Percentiles rank a stretch among this genome's conserved stretches.
phyloP scores from a whole-genome alignment of 2,113 vertebrate species.

The Rhea americana region DNA sequence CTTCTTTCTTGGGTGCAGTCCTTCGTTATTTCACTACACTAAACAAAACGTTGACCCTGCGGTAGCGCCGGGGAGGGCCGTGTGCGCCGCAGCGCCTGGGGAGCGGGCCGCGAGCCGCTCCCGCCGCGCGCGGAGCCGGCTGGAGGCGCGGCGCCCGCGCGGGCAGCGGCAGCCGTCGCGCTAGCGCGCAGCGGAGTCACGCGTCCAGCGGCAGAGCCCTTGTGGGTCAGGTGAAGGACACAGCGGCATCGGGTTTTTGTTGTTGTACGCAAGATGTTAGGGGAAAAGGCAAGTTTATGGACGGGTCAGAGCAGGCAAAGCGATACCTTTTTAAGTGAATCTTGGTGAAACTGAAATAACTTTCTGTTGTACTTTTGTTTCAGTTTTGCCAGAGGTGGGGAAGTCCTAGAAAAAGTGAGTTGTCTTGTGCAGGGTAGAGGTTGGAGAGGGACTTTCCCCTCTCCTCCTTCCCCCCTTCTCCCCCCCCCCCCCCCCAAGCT shows the following conservation, averaged over 20 bases:
- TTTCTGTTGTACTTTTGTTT: not conserved
- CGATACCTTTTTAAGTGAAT: not conserved
- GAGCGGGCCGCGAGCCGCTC: too few species aligned
- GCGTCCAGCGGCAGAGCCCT: not conserved
- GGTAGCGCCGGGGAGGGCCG: not conserved
- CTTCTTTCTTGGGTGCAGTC: not conserved
- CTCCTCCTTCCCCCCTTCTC: too few species aligned
- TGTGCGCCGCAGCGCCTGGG: not conserved
- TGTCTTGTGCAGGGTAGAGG: not conserved
- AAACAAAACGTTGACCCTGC: constrained; percentile 30
- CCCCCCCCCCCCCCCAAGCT: too few species aligned
- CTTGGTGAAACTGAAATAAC: not conserved
- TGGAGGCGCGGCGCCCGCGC: too few species aligned
- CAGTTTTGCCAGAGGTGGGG: not conserved
- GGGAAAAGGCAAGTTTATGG: not conserved
- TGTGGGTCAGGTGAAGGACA: not conserved
- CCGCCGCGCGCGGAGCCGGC: too few species aligned
- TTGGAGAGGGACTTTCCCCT: too few species aligned
- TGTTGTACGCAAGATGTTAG: not conserved
- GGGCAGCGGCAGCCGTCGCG: too few species aligned
- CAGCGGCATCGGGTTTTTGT: not conserved
- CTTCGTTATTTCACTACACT: not conserved
- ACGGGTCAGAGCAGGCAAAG: not conserved
- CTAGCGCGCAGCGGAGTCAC: rapidly evolving
- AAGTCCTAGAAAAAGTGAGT: not conserved